phyloP scores from a whole-genome alignment of 2,113 vertebrate genomes.

The Neofelis nebulosa region DNA sequence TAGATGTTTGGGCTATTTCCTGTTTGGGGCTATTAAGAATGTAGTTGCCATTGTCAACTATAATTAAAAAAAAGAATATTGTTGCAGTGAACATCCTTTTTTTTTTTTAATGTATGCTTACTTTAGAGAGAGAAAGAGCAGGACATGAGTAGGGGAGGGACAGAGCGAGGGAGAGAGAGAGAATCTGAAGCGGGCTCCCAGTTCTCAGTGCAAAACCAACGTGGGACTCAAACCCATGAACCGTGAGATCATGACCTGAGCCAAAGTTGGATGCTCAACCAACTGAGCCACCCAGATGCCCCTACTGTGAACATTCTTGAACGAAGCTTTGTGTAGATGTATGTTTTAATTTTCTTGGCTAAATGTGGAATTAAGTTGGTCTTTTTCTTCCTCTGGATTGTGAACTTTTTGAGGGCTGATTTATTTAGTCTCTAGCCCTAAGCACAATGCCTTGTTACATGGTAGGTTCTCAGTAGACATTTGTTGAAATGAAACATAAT shows the following conservation, averaged over 20 bases:
- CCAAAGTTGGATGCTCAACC: too few species aligned
- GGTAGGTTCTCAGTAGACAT: background rate
- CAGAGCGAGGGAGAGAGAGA: too few species aligned
- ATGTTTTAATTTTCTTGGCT: background rate
- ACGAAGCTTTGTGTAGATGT: background rate
- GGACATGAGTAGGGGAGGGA: too few species aligned
- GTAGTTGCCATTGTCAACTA: background rate
- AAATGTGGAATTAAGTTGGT: background rate
- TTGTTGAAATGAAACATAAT: background rate
- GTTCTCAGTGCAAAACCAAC: too few species aligned
- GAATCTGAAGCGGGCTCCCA: too few species aligned
- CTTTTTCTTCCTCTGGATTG: background rate
- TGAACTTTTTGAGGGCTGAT: background rate
- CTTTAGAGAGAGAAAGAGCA: too few species aligned
- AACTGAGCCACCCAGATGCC: too few species aligned
- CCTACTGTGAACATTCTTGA: background rate
- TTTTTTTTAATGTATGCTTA: too few species aligned
- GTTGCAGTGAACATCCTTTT: background rate
- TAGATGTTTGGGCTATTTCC: background rate
- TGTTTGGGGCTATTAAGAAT: background rate
- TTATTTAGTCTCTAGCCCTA: background rate
- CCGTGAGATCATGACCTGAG: too few species aligned
- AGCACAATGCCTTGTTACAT: background rate
- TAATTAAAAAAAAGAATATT: background rate
- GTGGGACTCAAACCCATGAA: too few species aligned